phyloP scores from a whole-genome alignment of 2,888 invertebrate genomes.

The Petrolisthes cinctipes region DNA sequence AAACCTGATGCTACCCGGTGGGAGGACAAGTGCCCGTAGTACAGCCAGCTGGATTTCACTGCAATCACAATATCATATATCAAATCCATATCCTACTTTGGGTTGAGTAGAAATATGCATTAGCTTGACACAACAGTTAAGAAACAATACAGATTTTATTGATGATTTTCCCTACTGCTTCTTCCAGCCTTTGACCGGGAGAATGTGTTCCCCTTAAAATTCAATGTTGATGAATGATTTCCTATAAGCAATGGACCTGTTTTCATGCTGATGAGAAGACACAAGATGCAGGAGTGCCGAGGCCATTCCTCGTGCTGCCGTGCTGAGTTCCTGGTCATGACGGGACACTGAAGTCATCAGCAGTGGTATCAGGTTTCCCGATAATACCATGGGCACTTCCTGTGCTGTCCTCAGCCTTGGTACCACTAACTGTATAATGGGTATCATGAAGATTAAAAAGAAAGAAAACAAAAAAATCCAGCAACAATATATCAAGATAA shows the following conservation, averaged over 20 bases:
- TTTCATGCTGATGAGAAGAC: background rate
- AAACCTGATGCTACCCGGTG: slow-evolving; percentile 46
- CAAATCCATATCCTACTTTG: too few relatives aligned
- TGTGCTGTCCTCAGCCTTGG: slow-evolving; percentile 14
- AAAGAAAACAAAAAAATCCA: background rate
- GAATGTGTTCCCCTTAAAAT: too few relatives aligned
- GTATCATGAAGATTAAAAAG: background rate
- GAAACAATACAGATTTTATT: too few relatives aligned
- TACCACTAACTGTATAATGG: slow-evolving; percentile 14
- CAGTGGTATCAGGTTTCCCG: background rate
- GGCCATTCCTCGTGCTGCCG: slow-evolving; percentile 37
- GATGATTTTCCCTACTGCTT: too few relatives aligned
- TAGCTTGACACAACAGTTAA: background rate
- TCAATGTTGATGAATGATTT: too few relatives aligned
- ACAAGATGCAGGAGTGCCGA: slow-evolving; percentile 38
- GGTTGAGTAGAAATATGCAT: too few relatives aligned
- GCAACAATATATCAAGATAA: background rate
- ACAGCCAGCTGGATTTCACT: slow-evolving; percentile 39
- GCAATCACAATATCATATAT: background rate
- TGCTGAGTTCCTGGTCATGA: slow-evolving; percentile 20
- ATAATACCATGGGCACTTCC: slow-evolving; percentile 21
- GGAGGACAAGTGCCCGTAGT: slow-evolving; percentile 19
- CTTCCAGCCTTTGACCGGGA: too few relatives aligned
- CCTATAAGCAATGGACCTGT: too few relatives aligned
- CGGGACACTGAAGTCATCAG: slow-evolving; percentile 31